Evolutionary conservation across 64 coral and sea anemone species (phyloP).

Genomic region (Montipora capricornis): DNA sequence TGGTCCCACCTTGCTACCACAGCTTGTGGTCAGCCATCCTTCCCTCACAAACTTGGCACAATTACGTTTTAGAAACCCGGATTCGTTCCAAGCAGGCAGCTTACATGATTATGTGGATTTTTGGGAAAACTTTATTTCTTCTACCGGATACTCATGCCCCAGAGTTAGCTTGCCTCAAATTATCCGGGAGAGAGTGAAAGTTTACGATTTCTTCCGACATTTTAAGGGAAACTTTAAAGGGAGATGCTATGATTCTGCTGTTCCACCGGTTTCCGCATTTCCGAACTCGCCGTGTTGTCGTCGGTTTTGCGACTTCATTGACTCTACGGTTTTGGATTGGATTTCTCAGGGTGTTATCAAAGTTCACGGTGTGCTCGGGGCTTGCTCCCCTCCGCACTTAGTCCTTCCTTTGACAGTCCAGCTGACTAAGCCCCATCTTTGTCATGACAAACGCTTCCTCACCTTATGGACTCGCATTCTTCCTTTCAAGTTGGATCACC

Average conservation of each 20-base stretch:
- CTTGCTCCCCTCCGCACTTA: too few species aligned
- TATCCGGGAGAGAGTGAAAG: slow-evolving; percentile 30
- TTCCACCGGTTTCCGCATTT: not conserved
- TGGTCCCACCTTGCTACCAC: too few species aligned
- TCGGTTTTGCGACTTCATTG: slow-evolving; percentile 36
- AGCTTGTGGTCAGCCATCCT: too few species aligned
- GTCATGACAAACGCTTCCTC: too few species aligned
- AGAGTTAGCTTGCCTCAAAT: not conserved
- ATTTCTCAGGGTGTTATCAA: not conserved
- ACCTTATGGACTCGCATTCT: too few species aligned
- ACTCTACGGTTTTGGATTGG: slow-evolving; percentile 30
- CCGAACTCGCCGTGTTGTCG: too few species aligned
- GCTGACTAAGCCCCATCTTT: too few species aligned
- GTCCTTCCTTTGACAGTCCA: too few species aligned
- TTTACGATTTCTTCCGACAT: not conserved
- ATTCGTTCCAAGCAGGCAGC: too few species aligned
- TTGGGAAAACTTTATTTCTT: not conserved
- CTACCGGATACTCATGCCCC: not conserved
- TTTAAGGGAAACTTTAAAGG: slow-evolving; percentile 6
- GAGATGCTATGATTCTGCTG: not conserved
- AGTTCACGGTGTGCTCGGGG: not conserved
- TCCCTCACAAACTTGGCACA: too few species aligned
- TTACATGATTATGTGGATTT: not conserved
- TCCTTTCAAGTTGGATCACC: too few species aligned
- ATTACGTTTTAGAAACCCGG: too few species aligned